phyloP scores from a whole-genome alignment of 2,113 vertebrate genomes.

The Gracilinanus agilis region DNA sequence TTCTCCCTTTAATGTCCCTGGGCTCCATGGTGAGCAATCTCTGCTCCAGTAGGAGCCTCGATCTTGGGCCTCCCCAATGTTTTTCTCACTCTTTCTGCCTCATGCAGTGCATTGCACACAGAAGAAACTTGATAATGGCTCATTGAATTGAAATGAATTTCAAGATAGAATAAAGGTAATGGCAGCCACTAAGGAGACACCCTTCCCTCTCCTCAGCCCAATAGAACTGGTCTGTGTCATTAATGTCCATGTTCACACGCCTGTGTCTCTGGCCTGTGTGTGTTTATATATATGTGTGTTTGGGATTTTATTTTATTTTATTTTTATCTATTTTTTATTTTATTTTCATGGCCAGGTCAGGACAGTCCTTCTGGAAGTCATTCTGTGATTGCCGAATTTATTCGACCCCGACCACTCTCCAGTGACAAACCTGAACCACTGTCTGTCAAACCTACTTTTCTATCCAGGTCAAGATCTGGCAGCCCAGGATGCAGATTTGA shows the following conservation, averaged over 20 bases:
- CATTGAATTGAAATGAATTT: not conserved
- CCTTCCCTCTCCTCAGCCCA: not conserved
- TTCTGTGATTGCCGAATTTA: slow-evolving; percentile 91
- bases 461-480: slow-evolving; percentile 86
- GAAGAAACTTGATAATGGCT: not conserved
- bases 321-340: not conserved
- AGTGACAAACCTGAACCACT: slow-evolving; percentile 91
- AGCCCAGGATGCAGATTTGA: slow-evolving; percentile 91
- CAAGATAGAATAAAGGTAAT: not conserved
- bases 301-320: not conserved
- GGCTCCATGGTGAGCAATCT: not conserved
- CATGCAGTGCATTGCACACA: not conserved
- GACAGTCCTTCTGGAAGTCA: slow-evolving; percentile 87
- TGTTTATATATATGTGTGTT: not conserved
- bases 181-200: not conserved
- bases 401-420: slow-evolving; percentile 90
- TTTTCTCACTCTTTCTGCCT: not conserved
- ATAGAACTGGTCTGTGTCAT: not conserved
- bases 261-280: not conserved
- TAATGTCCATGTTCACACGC: not conserved
- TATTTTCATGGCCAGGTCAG: slow-evolving; percentile 84
- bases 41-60: not conserved
- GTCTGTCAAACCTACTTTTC: slow-evolving; percentile 92
- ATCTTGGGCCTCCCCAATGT: not conserved
- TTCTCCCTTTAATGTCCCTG: too few species aligned